phyloP scores from a whole-genome alignment of 64 coral and sea anemone genomes.

The Actinia tenebrosa region DNA sequence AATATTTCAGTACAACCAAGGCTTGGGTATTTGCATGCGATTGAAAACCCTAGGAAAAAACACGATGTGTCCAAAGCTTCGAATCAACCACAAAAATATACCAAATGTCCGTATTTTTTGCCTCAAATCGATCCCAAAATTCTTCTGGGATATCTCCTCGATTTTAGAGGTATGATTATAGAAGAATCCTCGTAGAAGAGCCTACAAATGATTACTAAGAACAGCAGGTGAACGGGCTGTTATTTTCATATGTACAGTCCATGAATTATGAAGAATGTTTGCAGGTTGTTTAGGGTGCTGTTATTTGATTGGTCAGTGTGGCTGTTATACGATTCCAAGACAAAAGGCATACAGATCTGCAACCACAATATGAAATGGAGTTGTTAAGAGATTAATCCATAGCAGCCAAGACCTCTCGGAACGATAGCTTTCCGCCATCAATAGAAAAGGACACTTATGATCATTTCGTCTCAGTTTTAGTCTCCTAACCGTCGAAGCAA shows the following conservation, averaged over 20 bases:
- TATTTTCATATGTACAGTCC: conserved; percentile 82
- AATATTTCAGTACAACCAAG: conserved; percentile 61
- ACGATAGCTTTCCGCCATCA: conserved; percentile 14
- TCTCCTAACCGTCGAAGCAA: neutral
- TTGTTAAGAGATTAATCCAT: conserved; percentile 67
- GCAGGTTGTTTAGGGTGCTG: conserved; percentile 49
- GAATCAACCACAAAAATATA: neutral
- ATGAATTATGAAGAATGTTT: conserved; percentile 81
- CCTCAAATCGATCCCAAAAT: neutral
- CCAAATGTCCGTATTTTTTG: neutral
- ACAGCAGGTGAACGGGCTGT: conserved; percentile 46
- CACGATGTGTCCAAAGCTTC: neutral
- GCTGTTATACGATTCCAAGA: conserved; percentile 46
- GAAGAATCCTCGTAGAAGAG: conserved; percentile 28
- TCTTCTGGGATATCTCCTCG: neutral
- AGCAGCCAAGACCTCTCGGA: conserved; percentile 24
- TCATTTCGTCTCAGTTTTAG: neutral
- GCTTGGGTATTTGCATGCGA: conserved; percentile 63
- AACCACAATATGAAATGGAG: conserved; percentile 55
- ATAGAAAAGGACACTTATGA: conserved; percentile 2
- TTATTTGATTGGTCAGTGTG: conserved; percentile 42
- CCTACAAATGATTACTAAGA: conserved; percentile 43
- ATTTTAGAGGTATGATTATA: conserved; percentile 28
- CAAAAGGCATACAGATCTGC: conserved; percentile 48
- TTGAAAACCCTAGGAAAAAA: conserved; percentile 19